A percentile compares a stretch with the other conserved stretches of the same genome.
phyloP scores from a whole-genome alignment of 2,113 vertebrate genomes.

The Siphamia tubifer region DNA sequence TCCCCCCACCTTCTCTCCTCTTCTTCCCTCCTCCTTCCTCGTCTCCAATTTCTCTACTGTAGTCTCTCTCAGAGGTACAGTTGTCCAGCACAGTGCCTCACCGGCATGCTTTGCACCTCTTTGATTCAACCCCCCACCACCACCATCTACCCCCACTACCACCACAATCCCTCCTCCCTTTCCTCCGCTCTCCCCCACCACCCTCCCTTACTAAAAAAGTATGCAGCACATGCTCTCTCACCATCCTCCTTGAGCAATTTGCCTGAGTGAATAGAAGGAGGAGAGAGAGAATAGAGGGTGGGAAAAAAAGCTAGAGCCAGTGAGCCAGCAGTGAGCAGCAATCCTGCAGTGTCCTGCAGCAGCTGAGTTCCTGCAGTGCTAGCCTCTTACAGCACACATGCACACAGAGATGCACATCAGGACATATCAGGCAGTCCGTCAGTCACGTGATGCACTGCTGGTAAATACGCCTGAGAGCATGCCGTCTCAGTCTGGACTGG shows the following conservation, averaged over 20 bases:
- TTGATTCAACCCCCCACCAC: conserved; percentile 26
- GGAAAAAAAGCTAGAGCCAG: conserved; percentile 23
- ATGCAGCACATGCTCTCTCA: conserved; percentile 76
- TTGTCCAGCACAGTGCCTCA: conserved; percentile 58
- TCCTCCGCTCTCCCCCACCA: conserved; percentile 3
- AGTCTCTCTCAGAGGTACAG: conserved; percentile 67
- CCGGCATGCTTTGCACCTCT: conserved; percentile 67
- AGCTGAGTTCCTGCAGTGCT: conserved; percentile 79
- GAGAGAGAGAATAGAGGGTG: conserved; percentile 10
- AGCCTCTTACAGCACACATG: conserved; percentile 47
- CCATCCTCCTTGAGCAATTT: conserved; percentile 70
- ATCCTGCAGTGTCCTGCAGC: conserved; percentile 83
- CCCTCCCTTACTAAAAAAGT: conserved; percentile 57
- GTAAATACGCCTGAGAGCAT: conserved; percentile 24
- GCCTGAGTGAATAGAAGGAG: conserved; percentile 62
- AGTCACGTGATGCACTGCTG: conserved; percentile 59
- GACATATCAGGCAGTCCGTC: conserved; percentile 17
- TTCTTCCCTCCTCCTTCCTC: conserved; percentile 51
- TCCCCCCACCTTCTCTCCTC: conserved; percentile 38
- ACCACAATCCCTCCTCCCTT: neutral
- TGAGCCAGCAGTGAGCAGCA: conserved; percentile 66
- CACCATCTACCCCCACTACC: neutral
- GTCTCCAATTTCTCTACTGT: conserved; percentile 67
- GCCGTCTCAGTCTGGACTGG: conserved; percentile 35
- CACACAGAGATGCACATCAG: conserved; percentile 5